phyloP scores from a whole-genome alignment of 2,888 invertebrate species.

The Folsomia candida region DNA sequence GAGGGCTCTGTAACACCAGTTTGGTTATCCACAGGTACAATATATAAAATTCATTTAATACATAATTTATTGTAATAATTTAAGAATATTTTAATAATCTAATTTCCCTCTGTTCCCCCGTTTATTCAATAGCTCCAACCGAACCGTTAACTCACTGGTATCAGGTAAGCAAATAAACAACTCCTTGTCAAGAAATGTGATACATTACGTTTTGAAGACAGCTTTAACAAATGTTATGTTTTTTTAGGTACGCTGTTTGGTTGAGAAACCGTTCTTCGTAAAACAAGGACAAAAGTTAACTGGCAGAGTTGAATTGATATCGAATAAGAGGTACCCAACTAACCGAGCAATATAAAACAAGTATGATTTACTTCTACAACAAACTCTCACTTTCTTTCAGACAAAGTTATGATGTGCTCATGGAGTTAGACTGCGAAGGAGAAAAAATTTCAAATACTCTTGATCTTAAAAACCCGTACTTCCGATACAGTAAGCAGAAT shows the following conservation, averaged over 20 bases:
- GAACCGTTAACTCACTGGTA: conserved; percentile 99
- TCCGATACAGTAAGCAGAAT: too few species aligned
- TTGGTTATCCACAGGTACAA: conserved; percentile 96
- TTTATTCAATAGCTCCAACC: too few species aligned
- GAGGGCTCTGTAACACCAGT: conserved; percentile 84
- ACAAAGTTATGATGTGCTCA: conserved; percentile 98
- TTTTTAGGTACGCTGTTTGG: conserved; percentile 74
- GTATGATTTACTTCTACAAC: too few species aligned
- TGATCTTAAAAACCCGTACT: conserved; percentile 97
- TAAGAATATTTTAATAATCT: too few species aligned
- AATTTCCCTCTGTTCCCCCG: too few species aligned
- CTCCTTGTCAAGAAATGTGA: too few species aligned
- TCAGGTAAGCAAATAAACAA: conserved; percentile 62
- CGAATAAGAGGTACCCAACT: conserved; percentile 75
- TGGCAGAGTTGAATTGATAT: conserved; percentile 81
- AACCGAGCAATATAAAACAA: too few species aligned
- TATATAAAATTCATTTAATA: too few species aligned
- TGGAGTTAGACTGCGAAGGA: conserved; percentile 86
- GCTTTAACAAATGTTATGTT: too few species aligned
- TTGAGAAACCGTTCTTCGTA: conserved; percentile 89
- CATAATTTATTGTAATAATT: too few species aligned
- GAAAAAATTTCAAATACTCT: conserved; percentile 81
- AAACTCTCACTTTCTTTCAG: conserved; percentile 55
- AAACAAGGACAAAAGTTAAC: conserved; percentile 89
- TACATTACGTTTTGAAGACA: too few species aligned